Percentiles rank a stretch among this genome's conserved stretches.
These are phyloP conservation scores for Eonycteris spelaea DNA, from an alignment of 2,113 vertebrate genomes.

Conservation along the genomic window DNA sequence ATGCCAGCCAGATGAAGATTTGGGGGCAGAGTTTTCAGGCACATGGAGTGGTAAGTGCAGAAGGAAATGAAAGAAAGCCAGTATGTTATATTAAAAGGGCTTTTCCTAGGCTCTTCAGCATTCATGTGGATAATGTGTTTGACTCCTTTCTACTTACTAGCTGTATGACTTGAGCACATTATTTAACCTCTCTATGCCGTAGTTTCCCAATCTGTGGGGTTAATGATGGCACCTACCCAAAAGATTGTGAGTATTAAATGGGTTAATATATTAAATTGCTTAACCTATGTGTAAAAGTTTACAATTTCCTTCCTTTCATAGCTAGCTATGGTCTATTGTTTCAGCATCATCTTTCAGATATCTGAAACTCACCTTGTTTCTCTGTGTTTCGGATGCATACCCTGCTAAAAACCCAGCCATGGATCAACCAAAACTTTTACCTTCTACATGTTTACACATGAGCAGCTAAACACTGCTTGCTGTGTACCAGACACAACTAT, in stretches of 20 bases:
- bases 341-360: not conserved
- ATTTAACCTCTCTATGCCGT: not conserved
- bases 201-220: not conserved
- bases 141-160: not conserved
- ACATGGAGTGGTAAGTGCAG: not conserved
- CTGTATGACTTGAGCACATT: not conserved
- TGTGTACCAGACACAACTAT: not conserved
- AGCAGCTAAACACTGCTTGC: not conserved
- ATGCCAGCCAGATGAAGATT: not conserved
- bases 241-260: not conserved
- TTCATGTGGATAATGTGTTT: not conserved
- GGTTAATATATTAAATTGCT: not conserved
- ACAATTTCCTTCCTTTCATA: not conserved
- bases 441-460: not conserved
- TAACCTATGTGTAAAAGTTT: not conserved
- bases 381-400: not conserved
- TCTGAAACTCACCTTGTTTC: not conserved
- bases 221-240: not conserved
- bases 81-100: not conserved
- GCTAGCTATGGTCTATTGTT: not conserved
- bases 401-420: not conserved
- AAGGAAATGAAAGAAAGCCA: not conserved
- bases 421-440: not conserved
- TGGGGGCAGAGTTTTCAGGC: not conserved
- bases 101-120: not conserved